Percentiles rank a stretch among this genome's conserved stretches.
phyloP scores from a whole-genome alignment of 2,888 invertebrate species.

The Mimumesa dahlbomi region DNA sequence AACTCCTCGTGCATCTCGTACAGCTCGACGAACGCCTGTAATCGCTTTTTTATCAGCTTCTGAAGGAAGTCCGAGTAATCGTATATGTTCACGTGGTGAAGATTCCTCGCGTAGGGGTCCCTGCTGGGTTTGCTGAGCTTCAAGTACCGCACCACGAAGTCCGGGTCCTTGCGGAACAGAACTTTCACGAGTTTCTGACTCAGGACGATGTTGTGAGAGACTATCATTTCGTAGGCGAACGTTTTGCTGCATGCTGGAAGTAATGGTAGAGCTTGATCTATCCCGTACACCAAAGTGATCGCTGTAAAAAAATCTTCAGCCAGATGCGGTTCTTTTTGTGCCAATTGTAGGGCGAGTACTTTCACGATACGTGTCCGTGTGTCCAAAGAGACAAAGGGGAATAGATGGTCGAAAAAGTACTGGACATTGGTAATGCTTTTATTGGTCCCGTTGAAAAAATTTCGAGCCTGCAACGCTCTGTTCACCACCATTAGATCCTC shows the following conservation, averaged over 20 bases:
- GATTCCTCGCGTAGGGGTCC: background rate
- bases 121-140: slow-evolving; percentile 46
- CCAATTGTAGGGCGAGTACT: slow-evolving; percentile 58
- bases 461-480: slow-evolving; percentile 67
- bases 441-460: slow-evolving; percentile 71
- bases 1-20: slow-evolving; percentile 38
- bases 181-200: slow-evolving; percentile 36
- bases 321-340: slow-evolving; percentile 30
- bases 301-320: slow-evolving; percentile 70
- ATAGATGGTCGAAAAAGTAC: slow-evolving; percentile 67
- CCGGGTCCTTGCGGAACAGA: slow-evolving; percentile 63
- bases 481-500: slow-evolving; percentile 67
- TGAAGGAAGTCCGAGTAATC: slow-evolving; percentile 52
- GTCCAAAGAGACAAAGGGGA: slow-evolving; percentile 66
- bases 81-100: slow-evolving; percentile 21
- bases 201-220: slow-evolving; percentile 46
- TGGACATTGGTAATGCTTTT: slow-evolving; percentile 56
- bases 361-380: slow-evolving; percentile 69
- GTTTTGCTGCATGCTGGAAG: slow-evolving; percentile 67
- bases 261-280: slow-evolving; percentile 64
- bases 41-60: slow-evolving; percentile 63
- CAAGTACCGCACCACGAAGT: slow-evolving; percentile 69
- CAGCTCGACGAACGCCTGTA: slow-evolving; percentile 62
- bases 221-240: slow-evolving; percentile 59
- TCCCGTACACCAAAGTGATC: slow-evolving; percentile 57